These are phyloP conservation scores for Aurelia sp. DNA, from an alignment of 30 jellyfish, hydroid and myxozoan genomes.

Conservation along the genomic window DNA sequence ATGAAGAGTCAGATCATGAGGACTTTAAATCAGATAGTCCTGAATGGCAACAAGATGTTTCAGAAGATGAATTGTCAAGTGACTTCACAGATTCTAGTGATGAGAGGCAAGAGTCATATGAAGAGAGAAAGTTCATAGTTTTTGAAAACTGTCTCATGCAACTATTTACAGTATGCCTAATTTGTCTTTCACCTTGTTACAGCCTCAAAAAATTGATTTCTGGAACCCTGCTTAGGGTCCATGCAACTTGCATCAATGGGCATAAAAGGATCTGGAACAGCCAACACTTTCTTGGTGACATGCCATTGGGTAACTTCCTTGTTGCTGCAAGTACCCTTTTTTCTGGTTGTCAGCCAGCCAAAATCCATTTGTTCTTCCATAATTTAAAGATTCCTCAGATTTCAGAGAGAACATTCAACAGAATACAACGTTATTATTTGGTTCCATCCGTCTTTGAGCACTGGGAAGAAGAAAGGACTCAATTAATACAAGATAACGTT, in stretches of 20 bases:
- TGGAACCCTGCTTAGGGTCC: slow-evolving; percentile 25
- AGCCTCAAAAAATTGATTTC: neutral
- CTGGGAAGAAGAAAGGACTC: slow-evolving; percentile 12
- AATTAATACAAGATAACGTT: neutral
- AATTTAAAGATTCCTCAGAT: slow-evolving; percentile 24
- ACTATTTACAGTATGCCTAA: neutral
- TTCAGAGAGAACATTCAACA: slow-evolving; percentile 9
- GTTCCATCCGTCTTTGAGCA: slow-evolving; percentile 14
- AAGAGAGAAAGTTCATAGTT: slow-evolving; percentile 24
- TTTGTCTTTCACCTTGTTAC: slow-evolving; percentile 19
- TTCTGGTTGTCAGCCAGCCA: slow-evolving; percentile 54
- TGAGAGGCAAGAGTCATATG: neutral
- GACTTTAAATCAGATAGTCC: neutral
- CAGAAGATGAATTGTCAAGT: neutral
- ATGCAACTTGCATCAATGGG: slow-evolving; percentile 40
- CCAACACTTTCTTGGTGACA: slow-evolving; percentile 27
- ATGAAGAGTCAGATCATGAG: neutral
- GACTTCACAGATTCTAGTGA: neutral
- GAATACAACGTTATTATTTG: slow-evolving; percentile 14
- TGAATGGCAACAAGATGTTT: neutral
- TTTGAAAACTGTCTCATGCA: slow-evolving; percentile 35
- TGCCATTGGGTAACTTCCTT: slow-evolving; percentile 49
- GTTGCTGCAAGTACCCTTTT: slow-evolving; percentile 51
- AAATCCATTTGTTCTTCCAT: slow-evolving; percentile 15
- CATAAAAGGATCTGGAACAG: slow-evolving; percentile 35